A percentile compares a stretch with the other conserved stretches of the same genome.
Conservation (phyloP, 2,888 invertebrate species). For the Parnassius orleans region DNA sequence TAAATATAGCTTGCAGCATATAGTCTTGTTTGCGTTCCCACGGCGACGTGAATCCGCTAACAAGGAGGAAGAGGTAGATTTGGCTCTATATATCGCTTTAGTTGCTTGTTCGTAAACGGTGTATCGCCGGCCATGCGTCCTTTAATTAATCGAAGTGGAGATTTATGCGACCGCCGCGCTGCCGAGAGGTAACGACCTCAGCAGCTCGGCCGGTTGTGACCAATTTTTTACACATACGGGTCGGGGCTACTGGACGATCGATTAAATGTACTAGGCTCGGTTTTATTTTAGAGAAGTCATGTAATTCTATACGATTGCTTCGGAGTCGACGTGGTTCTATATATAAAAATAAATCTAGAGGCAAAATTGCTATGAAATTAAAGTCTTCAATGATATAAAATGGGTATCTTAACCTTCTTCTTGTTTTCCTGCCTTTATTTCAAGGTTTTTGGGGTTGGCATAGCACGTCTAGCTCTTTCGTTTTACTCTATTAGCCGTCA, state of each 20-base stretch:
- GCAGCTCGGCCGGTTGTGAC: background rate
- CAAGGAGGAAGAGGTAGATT: background rate
- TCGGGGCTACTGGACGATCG: background rate
- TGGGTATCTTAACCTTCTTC: too few relatives aligned
- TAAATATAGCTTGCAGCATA: background rate
- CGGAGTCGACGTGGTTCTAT: too few relatives aligned
- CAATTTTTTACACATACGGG: constrained; percentile 1
- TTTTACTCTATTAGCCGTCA: too few relatives aligned
- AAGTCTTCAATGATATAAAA: too few relatives aligned
- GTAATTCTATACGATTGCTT: background rate
- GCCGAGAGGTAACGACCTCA: constrained; percentile 5
- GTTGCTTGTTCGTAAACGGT: background rate
- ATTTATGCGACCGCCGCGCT: constrained; percentile 1
- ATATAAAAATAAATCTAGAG: too few relatives aligned
- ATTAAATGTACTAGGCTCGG: background rate
- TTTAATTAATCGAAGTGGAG: constrained; percentile 7
- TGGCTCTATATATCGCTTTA: background rate
- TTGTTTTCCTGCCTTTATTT: too few relatives aligned
- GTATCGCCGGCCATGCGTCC: background rate
- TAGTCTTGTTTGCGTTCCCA: background rate
- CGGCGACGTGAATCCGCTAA: background rate
- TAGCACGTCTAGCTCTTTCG: too few relatives aligned
- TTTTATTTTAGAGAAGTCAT: constrained; percentile 1
- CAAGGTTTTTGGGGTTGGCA: too few relatives aligned
- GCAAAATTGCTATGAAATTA: too few relatives aligned